phyloP scores from a whole-genome alignment of 2,888 invertebrate genomes.

The Himalopsyche anomala region DNA sequence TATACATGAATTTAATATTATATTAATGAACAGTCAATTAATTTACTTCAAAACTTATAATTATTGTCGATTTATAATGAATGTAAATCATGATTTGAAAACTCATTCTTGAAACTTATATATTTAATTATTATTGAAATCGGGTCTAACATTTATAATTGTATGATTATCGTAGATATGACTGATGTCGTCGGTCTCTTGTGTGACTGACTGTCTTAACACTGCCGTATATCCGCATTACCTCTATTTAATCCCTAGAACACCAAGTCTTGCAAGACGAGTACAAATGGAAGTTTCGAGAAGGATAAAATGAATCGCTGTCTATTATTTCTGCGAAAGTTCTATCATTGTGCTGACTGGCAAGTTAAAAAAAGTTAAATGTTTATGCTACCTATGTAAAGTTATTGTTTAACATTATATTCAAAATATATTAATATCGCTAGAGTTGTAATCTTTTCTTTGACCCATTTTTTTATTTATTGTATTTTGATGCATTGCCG shows the following conservation, averaged over 20 bases:
- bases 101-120: neutral
- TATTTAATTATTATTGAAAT: conserved; percentile 28
- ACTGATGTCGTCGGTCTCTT: conserved; percentile 12
- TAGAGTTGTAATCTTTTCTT: conserved; percentile 52
- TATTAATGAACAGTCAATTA: conserved; percentile 23
- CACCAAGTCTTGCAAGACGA: conserved; percentile 59
- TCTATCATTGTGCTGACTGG: conserved; percentile 36
- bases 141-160: conserved; percentile 21
- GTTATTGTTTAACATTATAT: conserved; percentile 61
- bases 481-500: no score
- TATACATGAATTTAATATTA: neutral
- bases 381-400: conserved; percentile 61
- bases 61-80: conserved; percentile 1
- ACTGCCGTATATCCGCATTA: conserved; percentile 59
- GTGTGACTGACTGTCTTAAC: conserved; percentile 47
- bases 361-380: conserved; percentile 49
- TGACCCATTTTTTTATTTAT: neutral
- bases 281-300: conserved; percentile 51
- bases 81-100: neutral
- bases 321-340: conserved; percentile 29
- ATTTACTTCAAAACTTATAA: conserved; percentile 30
- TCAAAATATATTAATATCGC: conserved; percentile 63
- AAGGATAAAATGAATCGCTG: conserved; percentile 6
- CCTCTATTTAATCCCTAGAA: conserved; percentile 58
- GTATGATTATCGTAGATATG: conserved; percentile 11